Conservation (phyloP, 1,140 invertebrate species). For the Pachypsylla venusta region DNA sequence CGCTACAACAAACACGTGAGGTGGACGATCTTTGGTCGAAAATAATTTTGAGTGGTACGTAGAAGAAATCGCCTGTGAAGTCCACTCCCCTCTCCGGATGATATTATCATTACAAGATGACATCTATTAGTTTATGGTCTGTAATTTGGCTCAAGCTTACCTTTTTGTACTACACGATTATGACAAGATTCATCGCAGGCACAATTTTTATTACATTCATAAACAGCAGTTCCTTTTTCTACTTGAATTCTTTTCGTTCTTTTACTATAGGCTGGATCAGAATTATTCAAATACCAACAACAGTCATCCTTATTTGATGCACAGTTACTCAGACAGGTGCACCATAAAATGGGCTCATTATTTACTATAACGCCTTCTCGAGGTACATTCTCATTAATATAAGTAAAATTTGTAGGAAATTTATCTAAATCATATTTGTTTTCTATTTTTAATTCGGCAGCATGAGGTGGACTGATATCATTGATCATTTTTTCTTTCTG, state of each 20-base stretch:
- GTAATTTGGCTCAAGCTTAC: no score
- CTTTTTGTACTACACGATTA: constrained; percentile 79
- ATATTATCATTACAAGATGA: no score
- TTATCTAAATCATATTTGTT: neutral
- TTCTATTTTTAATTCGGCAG: neutral
- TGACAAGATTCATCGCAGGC: constrained; percentile 52
- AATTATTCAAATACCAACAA: constrained; percentile 43
- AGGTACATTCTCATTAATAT: neutral
- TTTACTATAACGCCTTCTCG: neutral
- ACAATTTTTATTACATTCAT: constrained; percentile 83
- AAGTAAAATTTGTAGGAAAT: neutral
- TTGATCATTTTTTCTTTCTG: neutral
- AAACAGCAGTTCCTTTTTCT: constrained; percentile 65
- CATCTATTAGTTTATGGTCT: no score
- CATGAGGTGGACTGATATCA: neutral
- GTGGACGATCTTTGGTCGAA: no score
- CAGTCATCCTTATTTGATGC: constrained; percentile 32
- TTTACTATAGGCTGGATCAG: constrained; percentile 53
- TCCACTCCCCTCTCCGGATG: no score
- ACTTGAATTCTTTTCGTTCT: constrained; percentile 43
- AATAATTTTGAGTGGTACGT: no score
- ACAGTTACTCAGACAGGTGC: constrained; percentile 29
- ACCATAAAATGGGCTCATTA: neutral
- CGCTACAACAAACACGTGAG: no score
- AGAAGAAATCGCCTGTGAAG: no score